These are phyloP conservation scores for Nesogale talazaci DNA, from an alignment of 2,113 vertebrate genomes.

Conservation along the genomic window DNA sequence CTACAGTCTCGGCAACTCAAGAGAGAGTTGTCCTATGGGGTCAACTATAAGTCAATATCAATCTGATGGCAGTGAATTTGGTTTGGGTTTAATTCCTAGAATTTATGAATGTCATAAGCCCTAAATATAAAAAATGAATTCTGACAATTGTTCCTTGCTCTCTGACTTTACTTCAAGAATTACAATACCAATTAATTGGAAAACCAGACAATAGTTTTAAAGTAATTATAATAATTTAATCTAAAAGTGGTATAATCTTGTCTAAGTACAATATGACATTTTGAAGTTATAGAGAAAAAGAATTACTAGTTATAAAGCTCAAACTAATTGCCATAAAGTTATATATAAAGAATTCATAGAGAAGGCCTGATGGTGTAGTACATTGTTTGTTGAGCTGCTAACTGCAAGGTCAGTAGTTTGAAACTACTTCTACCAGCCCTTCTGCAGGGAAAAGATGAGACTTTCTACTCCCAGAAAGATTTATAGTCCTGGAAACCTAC, in stretches of 20 bases:
- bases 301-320: background rate
- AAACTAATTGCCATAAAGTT: too few species aligned
- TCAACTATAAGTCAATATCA: too few species aligned
- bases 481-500: too few species aligned
- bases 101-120: background rate
- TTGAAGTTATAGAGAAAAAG: slow-evolving; percentile 45
- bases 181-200: slow-evolving; percentile 32
- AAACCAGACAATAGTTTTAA: slow-evolving; percentile 15
- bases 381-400: too few species aligned
- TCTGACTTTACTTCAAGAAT: slow-evolving; percentile 49
- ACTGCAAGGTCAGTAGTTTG: too few species aligned
- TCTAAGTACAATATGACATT: slow-evolving; percentile 39
- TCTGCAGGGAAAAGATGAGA: too few species aligned
- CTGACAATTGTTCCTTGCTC: slow-evolving; percentile 18
- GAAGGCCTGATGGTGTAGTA: too few species aligned
- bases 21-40: too few species aligned
- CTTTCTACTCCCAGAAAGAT: too few species aligned
- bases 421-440: too few species aligned
- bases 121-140: slow-evolving; percentile 48
- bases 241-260: slow-evolving; percentile 28
- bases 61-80: too few species aligned
- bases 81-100: background rate
- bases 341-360: slow-evolving; percentile 5
- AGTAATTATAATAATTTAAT: slow-evolving; percentile 31
- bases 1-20: too few species aligned